Conservation (phyloP, 2,797 vertebrate genomes). For the Nyctalus aviator region DNA sequence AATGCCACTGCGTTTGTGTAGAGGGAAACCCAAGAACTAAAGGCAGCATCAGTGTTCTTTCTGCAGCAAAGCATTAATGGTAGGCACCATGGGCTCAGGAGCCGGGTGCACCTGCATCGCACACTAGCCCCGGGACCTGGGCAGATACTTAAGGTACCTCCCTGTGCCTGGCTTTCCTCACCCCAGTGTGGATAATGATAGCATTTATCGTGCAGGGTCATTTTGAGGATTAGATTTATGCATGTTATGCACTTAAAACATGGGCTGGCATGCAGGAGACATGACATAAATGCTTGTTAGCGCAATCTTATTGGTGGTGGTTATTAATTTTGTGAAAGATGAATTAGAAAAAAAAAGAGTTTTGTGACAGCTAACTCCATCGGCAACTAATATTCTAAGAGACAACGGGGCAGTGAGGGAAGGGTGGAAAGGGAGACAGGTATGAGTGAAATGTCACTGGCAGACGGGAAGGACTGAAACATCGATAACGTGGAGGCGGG, state of each 20-base stretch:
- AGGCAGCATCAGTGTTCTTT: background rate
- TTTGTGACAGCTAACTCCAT: background rate
- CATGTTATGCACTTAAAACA: background rate
- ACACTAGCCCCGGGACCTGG: background rate
- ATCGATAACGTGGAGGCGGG: background rate
- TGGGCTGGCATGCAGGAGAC: background rate
- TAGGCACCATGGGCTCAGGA: background rate
- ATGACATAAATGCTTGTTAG: background rate
- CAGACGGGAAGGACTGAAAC: background rate
- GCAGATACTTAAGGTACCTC: background rate
- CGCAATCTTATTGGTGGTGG: background rate
- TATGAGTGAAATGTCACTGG: background rate
- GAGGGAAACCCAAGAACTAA: background rate
- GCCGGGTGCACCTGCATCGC: too few species aligned
- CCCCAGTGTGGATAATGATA: background rate
- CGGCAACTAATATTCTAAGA: background rate
- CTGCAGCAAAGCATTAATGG: background rate
- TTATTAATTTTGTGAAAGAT: slow-evolving; percentile 14
- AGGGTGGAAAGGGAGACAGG: too few species aligned
- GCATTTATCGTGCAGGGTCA: background rate
- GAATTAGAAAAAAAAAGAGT: background rate
- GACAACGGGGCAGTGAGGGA: background rate
- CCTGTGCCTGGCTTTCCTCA: background rate
- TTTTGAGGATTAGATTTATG: background rate
- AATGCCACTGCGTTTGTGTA: background rate